Conservation (phyloP, 1,140 invertebrate species). For the Aphidius gifuensis region DNA sequence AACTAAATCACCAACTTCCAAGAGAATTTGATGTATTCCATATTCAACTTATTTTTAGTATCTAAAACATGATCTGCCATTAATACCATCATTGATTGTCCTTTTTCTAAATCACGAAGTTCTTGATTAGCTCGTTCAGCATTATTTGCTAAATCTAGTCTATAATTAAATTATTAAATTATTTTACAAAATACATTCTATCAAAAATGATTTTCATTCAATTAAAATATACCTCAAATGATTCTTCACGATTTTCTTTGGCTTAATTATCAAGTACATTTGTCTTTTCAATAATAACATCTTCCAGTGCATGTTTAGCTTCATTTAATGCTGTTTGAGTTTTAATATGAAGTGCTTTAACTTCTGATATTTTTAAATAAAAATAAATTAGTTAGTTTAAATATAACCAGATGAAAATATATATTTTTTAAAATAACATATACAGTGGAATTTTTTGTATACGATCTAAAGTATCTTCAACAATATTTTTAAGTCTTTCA, state of each 20-base stretch:
- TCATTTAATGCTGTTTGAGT: constrained; percentile 44
- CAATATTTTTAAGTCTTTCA: constrained; percentile 36
- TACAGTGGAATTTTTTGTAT: constrained; percentile 45
- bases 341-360: constrained; percentile 45
- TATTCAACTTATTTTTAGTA: constrained; percentile 80
- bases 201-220: not conserved
- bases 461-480: constrained; percentile 38
- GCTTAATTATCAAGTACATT: constrained; percentile 54
- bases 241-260: constrained; percentile 46
- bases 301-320: constrained; percentile 41
- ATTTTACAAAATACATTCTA: constrained; percentile 5
- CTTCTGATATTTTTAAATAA: constrained; percentile 35
- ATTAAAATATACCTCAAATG: constrained; percentile 39
- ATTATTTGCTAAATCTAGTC: constrained; percentile 44
- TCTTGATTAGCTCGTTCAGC: constrained; percentile 51
- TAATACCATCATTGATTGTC: constrained; percentile 76
- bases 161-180: constrained; percentile 25
- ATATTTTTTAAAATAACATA: not conserved
- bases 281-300: constrained; percentile 35
- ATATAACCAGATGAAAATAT: not conserved
- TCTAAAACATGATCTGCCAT: constrained; percentile 82
- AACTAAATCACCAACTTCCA: constrained; percentile 72
- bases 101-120: constrained; percentile 62
- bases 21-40: constrained; percentile 78
- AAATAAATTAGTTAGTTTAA: not conserved